Conservation (phyloP, 2,888 invertebrate genomes). For the Nesidiocoris tenuis region DNA sequence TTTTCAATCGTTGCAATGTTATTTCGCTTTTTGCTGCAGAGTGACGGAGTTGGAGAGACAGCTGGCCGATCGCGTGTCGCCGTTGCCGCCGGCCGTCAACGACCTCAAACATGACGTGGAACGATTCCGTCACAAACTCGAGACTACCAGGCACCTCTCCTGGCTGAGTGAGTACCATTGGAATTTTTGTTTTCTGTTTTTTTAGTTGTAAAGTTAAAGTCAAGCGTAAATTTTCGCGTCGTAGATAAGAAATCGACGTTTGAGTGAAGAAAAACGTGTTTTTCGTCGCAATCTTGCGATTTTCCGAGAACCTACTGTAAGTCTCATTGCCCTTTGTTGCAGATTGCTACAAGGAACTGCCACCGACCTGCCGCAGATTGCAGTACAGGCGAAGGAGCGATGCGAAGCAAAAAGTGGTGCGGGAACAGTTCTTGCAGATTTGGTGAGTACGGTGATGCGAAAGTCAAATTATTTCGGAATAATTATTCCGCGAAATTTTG, state of each 20-base stretch:
- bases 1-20: too few species aligned
- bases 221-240: too few species aligned
- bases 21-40: constrained; percentile 47
- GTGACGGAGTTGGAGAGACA: constrained; percentile 61
- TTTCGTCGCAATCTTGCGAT: too few species aligned
- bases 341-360: constrained; percentile 66
- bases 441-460: too few species aligned
- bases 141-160: constrained; percentile 63
- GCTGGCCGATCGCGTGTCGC: constrained; percentile 58
- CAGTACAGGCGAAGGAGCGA: constrained; percentile 64
- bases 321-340: too few species aligned
- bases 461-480: too few species aligned
- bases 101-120: constrained; percentile 63
- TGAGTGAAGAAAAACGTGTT: too few species aligned
- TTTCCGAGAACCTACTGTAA: too few species aligned
- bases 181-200: too few species aligned
- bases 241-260: too few species aligned
- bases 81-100: constrained; percentile 59
- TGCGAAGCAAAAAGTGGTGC: constrained; percentile 61
- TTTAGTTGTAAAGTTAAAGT: too few species aligned
- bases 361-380: constrained; percentile 60
- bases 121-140: constrained; percentile 62
- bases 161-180: constrained; percentile 64
- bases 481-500: too few species aligned
- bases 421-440: constrained; percentile 63